These are phyloP conservation scores for Xenopus petersii DNA, from an alignment of 2,797 vertebrate species.

Conservation along the genomic window DNA sequence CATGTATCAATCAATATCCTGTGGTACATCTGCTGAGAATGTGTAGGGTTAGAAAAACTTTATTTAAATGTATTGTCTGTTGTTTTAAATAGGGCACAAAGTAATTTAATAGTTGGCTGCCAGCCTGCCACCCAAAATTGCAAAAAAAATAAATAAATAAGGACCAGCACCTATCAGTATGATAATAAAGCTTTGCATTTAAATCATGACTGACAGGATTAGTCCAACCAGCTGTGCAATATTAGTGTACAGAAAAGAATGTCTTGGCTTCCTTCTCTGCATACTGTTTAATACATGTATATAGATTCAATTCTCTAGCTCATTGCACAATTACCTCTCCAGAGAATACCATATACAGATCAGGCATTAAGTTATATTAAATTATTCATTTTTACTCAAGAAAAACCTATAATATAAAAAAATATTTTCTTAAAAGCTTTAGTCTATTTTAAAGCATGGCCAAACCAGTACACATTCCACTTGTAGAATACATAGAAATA, in stretches of 20 bases:
- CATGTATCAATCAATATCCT: no score
- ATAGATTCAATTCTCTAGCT: not conserved
- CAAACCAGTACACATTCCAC: no score
- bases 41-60: no score
- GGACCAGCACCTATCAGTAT: conserved; percentile 51
- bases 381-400: not conserved
- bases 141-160: not conserved
- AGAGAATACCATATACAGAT: conserved; percentile 4
- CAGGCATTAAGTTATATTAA: not conserved
- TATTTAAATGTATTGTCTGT: no score
- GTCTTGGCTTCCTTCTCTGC: not conserved
- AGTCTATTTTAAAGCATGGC: no score
- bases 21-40: no score
- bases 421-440: not conserved
- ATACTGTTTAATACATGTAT: not conserved
- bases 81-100: no score
- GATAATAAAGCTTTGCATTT: conserved; percentile 50
- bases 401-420: not conserved
- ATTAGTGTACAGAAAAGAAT: conserved; percentile 36
- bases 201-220: conserved; percentile 48
- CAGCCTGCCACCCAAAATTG: no score
- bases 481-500: no score
- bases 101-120: no score
- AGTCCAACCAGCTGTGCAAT: conserved; percentile 46
- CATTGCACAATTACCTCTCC: not conserved